Base-by-base conservation (phyloP, 2,888 invertebrate species). In the Strigamia maritima region DNA sequence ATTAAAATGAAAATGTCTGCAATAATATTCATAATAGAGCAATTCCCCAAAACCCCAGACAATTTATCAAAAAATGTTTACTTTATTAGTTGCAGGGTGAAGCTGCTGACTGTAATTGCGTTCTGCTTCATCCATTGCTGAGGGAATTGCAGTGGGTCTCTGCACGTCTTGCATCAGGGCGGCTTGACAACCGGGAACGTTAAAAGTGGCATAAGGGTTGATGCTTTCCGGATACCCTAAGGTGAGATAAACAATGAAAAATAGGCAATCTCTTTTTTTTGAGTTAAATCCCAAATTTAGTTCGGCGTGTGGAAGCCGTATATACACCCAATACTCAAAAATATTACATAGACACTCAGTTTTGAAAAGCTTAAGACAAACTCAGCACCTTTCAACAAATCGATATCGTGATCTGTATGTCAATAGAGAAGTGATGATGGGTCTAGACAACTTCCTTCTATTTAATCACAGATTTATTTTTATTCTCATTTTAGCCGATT, bases 141-240 rank as follows among this genome's bases (percentile, higher is more conserved):
- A 77, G 24, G 49, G 26, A 28, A 44, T 44, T 24, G 28, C 24
- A 19, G 77, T 8, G 14, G 74, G 74, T 19, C 49, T 54, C 49
- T 77, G 77, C 26, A 77, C 24, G 38, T 77, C 77, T 26, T 49
- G 26, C 22, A 49, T 54, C 26, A 26, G 77, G 26, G 49, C 19
- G 26, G 31, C 77, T 44, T 77, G 77, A 49, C 77, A 77, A n/a
- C 77, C 77, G 26, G 77, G 38, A 44, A 77, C 40, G 54, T 77
- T 77, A 54, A 77, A 77, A 24, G 77, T 77, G 26, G 77, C 77
- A 49, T 77, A 77, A 49, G 77, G 77, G 31, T 77, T 77, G 77
- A 77, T 77, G 77, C 49, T 77, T 26, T 77, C 54, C 16, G 77
- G 77, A 28, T 76, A 76, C 76, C 76, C 76, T 76, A 24, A 40